Evolutionary conservation across 2,113 vertebrate species (phyloP), one percentile per base, ranked within the genome.

Genomic region (Thinocorus orbignyianus): DNA sequence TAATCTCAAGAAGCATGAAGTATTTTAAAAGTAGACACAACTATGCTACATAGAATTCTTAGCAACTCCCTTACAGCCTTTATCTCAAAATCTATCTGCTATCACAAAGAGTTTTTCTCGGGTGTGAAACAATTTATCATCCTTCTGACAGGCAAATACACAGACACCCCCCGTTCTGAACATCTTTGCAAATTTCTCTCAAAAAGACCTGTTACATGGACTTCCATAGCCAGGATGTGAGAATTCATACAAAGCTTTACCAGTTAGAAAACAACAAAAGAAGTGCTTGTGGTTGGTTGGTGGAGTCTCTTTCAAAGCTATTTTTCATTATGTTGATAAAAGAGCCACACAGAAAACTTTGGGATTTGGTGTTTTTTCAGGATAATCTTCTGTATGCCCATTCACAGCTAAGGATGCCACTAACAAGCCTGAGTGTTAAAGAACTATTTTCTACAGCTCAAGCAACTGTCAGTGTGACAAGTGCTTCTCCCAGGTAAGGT

Each of bases 241-340:
- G 10, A 68, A n/a, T 11, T 49, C 0, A 0, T 8, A n/a, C 9
- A 55, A 5, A 0, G 4, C 13, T 66, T 49, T 7, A 77, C 7
- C 4, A n/a, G 11, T 6, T 9, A 49, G 10, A 66, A 81, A 71
- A 61, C 3, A 30, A 17, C 7, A 48, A 23, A 41, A 17, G 28
- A 15, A 3, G 2, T 13, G 15, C 22, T 88, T 69, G 55, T 41
- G 10, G 13, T 37, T 51, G 6, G 15, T 23, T 48, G 17, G 6
- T 20, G 8, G 8, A 2, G 0, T 35, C 70, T 70, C 12, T 41
- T 81, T 70, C 6, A 42, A 58, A 28, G 26, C 1, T 39, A 6
- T 41, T 90, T 65, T 46, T 72, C 18, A 1, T n/a, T 26, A 48
- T 1, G 12, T 7, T 69, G 9, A 26, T 8, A 55, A 33, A 80